Conservation (phyloP, 2,888 invertebrate species). For the Microdon myrmicae region DNA sequence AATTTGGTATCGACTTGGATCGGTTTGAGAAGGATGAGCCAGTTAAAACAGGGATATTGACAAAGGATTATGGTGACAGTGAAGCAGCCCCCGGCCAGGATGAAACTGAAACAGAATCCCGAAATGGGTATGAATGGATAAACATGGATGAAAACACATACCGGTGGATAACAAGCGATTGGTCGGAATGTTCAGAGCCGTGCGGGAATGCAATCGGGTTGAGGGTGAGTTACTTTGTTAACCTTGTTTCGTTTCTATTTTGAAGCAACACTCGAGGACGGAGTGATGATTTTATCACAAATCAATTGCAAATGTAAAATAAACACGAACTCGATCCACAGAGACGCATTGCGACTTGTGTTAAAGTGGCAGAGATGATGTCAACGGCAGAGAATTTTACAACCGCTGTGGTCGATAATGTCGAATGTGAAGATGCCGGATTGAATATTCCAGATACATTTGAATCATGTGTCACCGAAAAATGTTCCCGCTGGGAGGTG, state of each 20-base stretch:
- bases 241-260: slow-evolving; percentile 49
- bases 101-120: slow-evolving; percentile 25
- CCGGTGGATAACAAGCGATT: slow-evolving; percentile 83
- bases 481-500: slow-evolving; percentile 79
- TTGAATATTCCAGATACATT: slow-evolving; percentile 73
- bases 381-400: slow-evolving; percentile 65
- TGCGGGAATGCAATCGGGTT: slow-evolving; percentile 78
- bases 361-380: slow-evolving; percentile 48
- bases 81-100: slow-evolving; percentile 28
- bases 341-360: slow-evolving; percentile 61
- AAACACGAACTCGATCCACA: slow-evolving; percentile 38
- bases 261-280: not conserved
- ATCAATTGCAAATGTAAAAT: slow-evolving; percentile 1
- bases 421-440: slow-evolving; percentile 78
- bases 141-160: slow-evolving; percentile 71
- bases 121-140: slow-evolving; percentile 17
- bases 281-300: not conserved
- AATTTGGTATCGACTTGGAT: slow-evolving; percentile 65
- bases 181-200: slow-evolving; percentile 86
- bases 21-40: slow-evolving; percentile 63
- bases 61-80: slow-evolving; percentile 51
- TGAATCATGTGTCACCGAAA: slow-evolving; percentile 74
- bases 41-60: slow-evolving; percentile 55
- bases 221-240: slow-evolving; percentile 62
- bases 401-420: slow-evolving; percentile 72